Base-by-base conservation (phyloP, 37 sponge, comb jelly and placozoan genomes). In the Halisarca cf. caerulea region DNA sequence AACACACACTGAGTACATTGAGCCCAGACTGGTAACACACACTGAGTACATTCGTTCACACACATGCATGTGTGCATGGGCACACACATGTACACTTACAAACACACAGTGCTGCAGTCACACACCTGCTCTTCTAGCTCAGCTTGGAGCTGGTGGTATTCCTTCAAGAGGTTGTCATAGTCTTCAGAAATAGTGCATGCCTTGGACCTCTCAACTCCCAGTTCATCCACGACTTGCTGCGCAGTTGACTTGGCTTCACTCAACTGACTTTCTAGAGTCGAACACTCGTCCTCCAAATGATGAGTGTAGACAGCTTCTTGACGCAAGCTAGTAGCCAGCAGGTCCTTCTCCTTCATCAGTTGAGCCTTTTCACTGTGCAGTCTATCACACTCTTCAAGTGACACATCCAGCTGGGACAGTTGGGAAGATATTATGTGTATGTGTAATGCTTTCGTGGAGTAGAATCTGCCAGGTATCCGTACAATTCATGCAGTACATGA, bases 341-440 rank as follows among this genome's bases (percentile, higher is more conserved):
- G 66, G 53, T 64, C 86, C 66, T 85, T 85, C 86, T 85, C 86
- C 53, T 68, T 85, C 66, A 58, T 37, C 45, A 85, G 66, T 60
- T 78, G 59, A 51, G 66, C 36, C 35, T 75, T 78, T 25, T 78
- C 66, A 20, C 53, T 45, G 45, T 85, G 79, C 53, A 85, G 66
- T 55, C 79, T 37, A 28, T 62, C 79, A 62, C 79, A 58, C 28
- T 59, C 59, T 2, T 68, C 59, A 27, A 85, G 54, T 35, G 78
- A 42, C 66, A 59, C 79, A 55, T 85, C 58, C 15, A 83, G 38
- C 84, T 83, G 66, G 24, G n/a, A n/a, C n/a, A n/a, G n/a, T n/a
- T n/a, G n/a, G n/a, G 3, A 37, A 5, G 40, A 25, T 14, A 27
- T 4, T 23, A 78, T 36, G n/a, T n/a, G n/a, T n/a, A n/a, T n/a